These are phyloP conservation scores for Rhynchomys soricoides DNA, from an alignment of 2,113 vertebrate species.

Conservation along the genomic window DNA sequence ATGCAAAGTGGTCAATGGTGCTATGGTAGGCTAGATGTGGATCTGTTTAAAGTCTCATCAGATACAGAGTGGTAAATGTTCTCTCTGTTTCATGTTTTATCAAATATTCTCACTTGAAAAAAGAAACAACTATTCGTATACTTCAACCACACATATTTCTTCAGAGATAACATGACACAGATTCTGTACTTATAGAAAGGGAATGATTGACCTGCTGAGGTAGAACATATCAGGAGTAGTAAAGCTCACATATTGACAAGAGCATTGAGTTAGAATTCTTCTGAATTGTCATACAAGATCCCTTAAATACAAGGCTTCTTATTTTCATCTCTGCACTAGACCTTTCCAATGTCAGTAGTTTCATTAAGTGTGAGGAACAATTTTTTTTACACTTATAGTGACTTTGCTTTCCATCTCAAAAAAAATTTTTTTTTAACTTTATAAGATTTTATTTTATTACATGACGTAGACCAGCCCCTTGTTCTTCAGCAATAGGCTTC, in stretches of 20 bases:
- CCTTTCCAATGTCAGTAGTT: background rate
- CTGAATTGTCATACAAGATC: background rate
- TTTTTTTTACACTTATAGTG: slow-evolving; percentile 15
- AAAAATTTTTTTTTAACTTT: background rate
- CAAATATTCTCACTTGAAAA: background rate
- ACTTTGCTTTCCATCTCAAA: background rate
- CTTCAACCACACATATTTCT: slow-evolving; percentile 39
- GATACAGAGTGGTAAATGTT: background rate
- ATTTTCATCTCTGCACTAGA: slow-evolving; percentile 15
- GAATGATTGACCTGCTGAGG: background rate
- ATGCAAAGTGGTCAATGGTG: background rate
- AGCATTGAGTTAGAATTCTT: slow-evolving; percentile 28
- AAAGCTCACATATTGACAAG: slow-evolving; percentile 17
- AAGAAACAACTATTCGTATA: background rate
- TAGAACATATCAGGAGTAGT: background rate
- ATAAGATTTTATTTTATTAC: background rate
- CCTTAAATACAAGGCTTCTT: background rate
- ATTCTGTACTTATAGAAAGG: slow-evolving; percentile 7
- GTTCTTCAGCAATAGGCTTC: background rate
- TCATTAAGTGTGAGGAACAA: background rate
- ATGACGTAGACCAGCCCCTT: background rate
- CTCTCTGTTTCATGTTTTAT: background rate
- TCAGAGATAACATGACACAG: background rate
- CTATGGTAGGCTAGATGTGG: background rate
- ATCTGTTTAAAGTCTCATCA: background rate